Percentiles rank a stretch among this genome's conserved stretches.
phyloP scores from a whole-genome alignment of 2,888 invertebrate genomes.

The Cosmorhoe ocellata region DNA sequence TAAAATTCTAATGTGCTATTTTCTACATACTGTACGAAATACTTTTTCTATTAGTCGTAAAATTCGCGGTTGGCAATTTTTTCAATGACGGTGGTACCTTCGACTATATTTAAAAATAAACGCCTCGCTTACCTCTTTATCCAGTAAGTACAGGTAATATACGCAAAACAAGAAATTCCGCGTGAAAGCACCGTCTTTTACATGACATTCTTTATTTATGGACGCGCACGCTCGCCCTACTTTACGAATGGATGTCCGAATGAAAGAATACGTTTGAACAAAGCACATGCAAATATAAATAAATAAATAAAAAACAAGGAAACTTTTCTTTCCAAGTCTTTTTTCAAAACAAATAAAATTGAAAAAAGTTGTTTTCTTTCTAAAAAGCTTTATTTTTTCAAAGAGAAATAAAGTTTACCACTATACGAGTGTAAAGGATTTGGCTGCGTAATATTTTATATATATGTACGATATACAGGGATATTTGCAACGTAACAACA shows the following conservation, averaged over 20 bases:
- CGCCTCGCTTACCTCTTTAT: slow-evolving; percentile 27
- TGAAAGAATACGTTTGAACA: slow-evolving; percentile 43
- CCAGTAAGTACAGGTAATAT: slow-evolving; percentile 41
- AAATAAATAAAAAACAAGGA: not conserved
- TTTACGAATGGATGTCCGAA: slow-evolving; percentile 59
- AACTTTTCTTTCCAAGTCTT: no score
- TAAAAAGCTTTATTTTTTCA: no score
- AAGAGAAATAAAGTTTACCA: no score
- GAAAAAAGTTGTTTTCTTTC: no score
- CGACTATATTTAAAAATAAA: slow-evolving; percentile 25
- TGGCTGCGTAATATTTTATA: no score
- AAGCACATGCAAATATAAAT: slow-evolving; percentile 31
- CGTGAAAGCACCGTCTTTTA: slow-evolving; percentile 49
- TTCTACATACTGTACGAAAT: slow-evolving; percentile 23
- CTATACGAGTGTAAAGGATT: no score
- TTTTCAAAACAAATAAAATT: no score
- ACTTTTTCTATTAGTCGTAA: not conserved
- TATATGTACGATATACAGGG: no score
- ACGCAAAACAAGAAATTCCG: slow-evolving; percentile 50
- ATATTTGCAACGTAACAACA: no score
- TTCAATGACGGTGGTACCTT: slow-evolving; percentile 8
- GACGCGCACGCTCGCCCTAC: slow-evolving; percentile 55
- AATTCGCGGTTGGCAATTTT: not conserved
- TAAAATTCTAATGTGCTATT: slow-evolving; percentile 29
- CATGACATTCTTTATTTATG: slow-evolving; percentile 64